A percentile compares a stretch with the other conserved stretches of the same genome.
Evolutionary conservation across 2,888 invertebrate genomes (phyloP).

Genomic region (Melanchra persicariae): DNA sequence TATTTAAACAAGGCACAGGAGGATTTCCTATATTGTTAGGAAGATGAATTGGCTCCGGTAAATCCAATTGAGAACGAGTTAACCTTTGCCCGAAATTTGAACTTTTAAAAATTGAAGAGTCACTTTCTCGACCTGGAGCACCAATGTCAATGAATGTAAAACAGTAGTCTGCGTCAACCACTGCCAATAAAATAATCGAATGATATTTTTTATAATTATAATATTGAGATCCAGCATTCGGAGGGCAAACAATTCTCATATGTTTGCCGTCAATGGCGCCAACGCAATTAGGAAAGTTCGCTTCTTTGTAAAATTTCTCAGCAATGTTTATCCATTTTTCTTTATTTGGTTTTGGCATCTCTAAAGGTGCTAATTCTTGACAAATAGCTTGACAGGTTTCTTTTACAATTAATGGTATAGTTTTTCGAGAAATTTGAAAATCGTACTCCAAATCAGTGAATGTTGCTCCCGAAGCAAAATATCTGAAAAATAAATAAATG

Average conservation of each 20-base stretch:
- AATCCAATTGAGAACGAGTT: constrained; percentile 17
- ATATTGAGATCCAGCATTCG: constrained; percentile 60
- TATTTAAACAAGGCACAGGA: constrained; percentile 23
- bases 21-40: constrained; percentile 25
- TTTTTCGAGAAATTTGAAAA: constrained; percentile 28
- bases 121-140: constrained; percentile 62
- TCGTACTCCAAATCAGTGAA: constrained; percentile 25
- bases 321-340: constrained; percentile 64
- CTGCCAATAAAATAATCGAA: constrained; percentile 70
- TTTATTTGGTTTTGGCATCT: constrained; percentile 22
- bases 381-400: constrained; percentile 26
- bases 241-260: constrained; percentile 60
- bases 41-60: constrained; percentile 10
- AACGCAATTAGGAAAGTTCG: constrained; percentile 68
- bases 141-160: constrained; percentile 71
- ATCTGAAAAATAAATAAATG: constrained; percentile 27
- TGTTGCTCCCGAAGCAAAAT: constrained; percentile 23
- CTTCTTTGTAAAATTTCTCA: constrained; percentile 62
- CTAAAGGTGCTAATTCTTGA: constrained; percentile 23
- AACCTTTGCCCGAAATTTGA: constrained; percentile 25
- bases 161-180: constrained; percentile 69
- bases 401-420: constrained; percentile 23
- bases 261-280: constrained; percentile 66
- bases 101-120: constrained; percentile 58
- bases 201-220: constrained; percentile 66